Base-by-base conservation (phyloP, 2,113 vertebrate species). In the Lepus europaeus region DNA sequence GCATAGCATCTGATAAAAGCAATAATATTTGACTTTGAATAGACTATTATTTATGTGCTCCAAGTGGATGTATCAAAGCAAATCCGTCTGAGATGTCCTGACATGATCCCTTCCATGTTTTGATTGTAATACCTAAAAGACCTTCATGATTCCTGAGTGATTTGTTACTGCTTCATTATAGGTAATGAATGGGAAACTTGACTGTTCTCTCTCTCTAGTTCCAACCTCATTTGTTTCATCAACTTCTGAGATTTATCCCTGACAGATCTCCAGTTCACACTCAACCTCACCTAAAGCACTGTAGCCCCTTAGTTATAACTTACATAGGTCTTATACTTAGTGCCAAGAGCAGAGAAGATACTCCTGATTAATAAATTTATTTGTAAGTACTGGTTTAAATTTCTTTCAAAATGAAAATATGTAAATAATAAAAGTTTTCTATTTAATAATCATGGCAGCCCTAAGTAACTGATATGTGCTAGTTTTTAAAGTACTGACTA, bases 371-470 rank as follows among this genome's bases (percentile, higher is more conserved):
- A 20, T 9, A 45, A 51, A 8, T 14, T 73, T 64, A 79, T 29
- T 74, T 89, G 19, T 56, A 49, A 86, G 36, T 70, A 77, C 25
- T 36, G 85, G 61, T 69, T 14, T 76, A 69, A 90, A 78, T 87
- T 33, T 83, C 39, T 83, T 91, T 83, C 72, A 89, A 83, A 93
- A 39, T 87, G 25, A 49, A 74, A 63, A 31, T 27, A 69, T 63
- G 19, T 76, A 76, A 74, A 74, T 59, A 74, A 39, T 78, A 39
- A 64, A 33, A 13, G 3, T 19, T 70, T 96, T 72, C 25, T 78
- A 13, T 33, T 77, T 79, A 74, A 79, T 85, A n/a, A 68, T 39
- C 61, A 81, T 20, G 10, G 9, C 63, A 84, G 20, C 39, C 33
- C 45, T 81, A 73, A 91, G 31, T 68, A 84, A 76, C 27, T 16